Percentiles rank a stretch among this genome's conserved stretches.
Evolutionary conservation across 37 sponge, comb jelly and placozoan species (phyloP).

Genomic region (Halichondria panicea): DNA sequence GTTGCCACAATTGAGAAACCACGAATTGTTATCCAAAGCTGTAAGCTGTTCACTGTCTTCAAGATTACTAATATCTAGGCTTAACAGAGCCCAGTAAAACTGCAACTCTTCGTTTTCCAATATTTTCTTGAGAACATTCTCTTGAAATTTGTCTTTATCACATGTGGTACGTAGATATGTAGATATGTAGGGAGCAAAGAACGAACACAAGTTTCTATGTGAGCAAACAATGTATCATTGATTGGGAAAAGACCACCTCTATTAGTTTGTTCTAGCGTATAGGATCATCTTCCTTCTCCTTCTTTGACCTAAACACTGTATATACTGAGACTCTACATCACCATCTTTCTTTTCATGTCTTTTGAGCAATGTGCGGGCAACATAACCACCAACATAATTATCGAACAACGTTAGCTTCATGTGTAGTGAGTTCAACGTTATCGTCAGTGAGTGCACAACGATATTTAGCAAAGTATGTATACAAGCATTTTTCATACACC

Average conservation of each 20-base stretch:
- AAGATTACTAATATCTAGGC: conserved; percentile 2
- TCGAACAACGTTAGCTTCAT: neutral
- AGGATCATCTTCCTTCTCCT: neutral
- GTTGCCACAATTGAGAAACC: conserved; percentile 38
- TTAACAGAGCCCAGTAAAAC: conserved; percentile 33
- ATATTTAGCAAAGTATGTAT: neutral
- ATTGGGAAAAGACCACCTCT: conserved; percentile 50
- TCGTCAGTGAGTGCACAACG: too few species aligned
- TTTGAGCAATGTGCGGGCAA: conserved; percentile 30
- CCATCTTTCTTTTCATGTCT: conserved; percentile 31
- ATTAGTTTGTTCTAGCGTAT: conserved; percentile 36
- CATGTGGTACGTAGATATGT: neutral
- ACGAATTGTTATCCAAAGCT: conserved; percentile 41
- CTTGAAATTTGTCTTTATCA: conserved; percentile 2
- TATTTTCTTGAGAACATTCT: conserved; percentile 15
- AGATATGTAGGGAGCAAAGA: neutral
- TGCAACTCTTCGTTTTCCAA: conserved; percentile 31
- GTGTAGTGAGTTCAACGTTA: conserved; percentile 3
- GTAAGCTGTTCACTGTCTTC: conserved; percentile 13
- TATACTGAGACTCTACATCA: neutral
- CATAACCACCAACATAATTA: conserved; percentile 47
- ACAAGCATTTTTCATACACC: neutral
- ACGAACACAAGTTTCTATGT: conserved; percentile 19
- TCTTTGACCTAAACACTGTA: conserved; percentile 45
- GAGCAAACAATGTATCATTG: conserved; percentile 28